Conservation (phyloP, 2,888 invertebrate species). For the Stramonita haemastoma region DNA sequence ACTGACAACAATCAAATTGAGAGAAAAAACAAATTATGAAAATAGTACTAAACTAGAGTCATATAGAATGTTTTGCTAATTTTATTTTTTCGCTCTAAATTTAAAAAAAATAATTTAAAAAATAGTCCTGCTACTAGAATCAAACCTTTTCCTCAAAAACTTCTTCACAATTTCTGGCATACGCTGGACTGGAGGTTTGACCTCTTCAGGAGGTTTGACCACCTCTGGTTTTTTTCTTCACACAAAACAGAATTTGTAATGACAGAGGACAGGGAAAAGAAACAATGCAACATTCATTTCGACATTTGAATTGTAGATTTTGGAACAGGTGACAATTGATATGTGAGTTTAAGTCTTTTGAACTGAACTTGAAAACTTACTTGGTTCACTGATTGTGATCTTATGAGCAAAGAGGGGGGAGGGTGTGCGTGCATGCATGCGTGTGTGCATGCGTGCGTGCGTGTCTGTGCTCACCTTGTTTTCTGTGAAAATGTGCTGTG, state of each 20-base stretch:
- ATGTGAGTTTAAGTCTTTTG: no score
- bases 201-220: background rate
- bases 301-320: no score
- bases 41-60: no score
- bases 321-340: no score
- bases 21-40: no score
- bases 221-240: background rate
- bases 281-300: no score
- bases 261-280: background rate
- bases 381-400: no score
- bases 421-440: background rate
- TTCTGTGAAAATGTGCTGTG: background rate
- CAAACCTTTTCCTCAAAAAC: slow-evolving; percentile 6
- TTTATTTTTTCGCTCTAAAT: no score
- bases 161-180: background rate
- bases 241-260: background rate
- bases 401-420: background rate
- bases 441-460: background rate
- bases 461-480: background rate
- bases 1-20: no score
- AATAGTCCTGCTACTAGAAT: background rate
- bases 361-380: no score
- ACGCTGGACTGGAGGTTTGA: background rate
- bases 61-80: no score
- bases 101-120: no score